phyloP scores from a whole-genome alignment of 1,140 invertebrate genomes.

The Periplaneta americana region DNA sequence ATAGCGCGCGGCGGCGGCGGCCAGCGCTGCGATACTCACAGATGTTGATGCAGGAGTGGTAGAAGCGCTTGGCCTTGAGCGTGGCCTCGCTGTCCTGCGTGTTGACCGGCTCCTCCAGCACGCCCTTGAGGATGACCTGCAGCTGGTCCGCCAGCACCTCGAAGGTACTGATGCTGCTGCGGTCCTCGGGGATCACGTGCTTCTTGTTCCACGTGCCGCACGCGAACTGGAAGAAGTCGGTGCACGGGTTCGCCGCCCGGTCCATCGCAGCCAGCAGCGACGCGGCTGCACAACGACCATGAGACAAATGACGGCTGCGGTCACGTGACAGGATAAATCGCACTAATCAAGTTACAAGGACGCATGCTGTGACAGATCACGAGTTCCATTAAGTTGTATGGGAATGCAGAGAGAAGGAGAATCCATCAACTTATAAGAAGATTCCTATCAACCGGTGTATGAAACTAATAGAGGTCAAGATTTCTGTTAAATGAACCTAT shows the following conservation, averaged over 20 bases:
- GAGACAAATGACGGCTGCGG: no score
- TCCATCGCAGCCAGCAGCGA: conserved; percentile 83
- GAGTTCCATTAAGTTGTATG: no score
- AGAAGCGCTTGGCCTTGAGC: conserved; percentile 77
- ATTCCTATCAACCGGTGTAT: no score
- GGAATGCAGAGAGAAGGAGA: no score
- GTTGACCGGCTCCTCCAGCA: conserved; percentile 63
- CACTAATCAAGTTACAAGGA: no score
- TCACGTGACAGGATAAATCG: no score
- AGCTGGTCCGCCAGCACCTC: conserved; percentile 83
- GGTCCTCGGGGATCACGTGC: conserved; percentile 85
- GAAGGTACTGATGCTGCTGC: conserved; percentile 81
- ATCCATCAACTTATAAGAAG: no score
- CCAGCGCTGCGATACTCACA: conserved; percentile 57
- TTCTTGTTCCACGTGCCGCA: conserved; percentile 86
- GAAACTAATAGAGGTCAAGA: no score
- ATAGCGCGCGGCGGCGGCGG: no score
- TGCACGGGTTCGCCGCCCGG: conserved; percentile 68
- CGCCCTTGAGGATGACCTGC: conserved; percentile 74
- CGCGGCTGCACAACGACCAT: conserved; percentile 67
- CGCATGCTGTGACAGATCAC: no score
- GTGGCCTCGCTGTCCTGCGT: conserved; percentile 63
- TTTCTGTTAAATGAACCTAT: no score
- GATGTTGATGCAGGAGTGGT: conserved; percentile 81
- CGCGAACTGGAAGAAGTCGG: conserved; percentile 85